Percentiles rank a stretch among this genome's conserved stretches.
Conservation (phyloP, 2,113 vertebrate genomes). For the Corythornis vintsioides region DNA sequence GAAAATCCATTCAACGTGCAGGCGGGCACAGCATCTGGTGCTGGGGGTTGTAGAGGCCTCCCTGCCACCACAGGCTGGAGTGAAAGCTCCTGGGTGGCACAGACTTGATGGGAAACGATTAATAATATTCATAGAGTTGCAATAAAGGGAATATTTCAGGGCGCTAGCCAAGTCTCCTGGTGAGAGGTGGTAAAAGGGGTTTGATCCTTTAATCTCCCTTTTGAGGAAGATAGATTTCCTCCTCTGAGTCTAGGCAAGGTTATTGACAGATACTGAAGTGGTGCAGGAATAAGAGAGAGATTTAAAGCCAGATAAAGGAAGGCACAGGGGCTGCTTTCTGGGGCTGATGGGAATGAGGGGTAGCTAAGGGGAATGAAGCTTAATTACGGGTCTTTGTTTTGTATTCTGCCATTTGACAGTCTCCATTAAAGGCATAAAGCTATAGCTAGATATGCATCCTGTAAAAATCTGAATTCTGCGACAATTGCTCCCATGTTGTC, state of each 20-base stretch:
- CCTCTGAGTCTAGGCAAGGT: background rate
- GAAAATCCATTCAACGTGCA: rapidly evolving
- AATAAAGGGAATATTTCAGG: background rate
- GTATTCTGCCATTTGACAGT: background rate
- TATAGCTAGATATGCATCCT: background rate
- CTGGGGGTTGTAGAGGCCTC: background rate
- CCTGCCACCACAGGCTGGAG: background rate
- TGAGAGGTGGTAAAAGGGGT: background rate
- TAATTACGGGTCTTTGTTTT: background rate
- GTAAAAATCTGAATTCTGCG: background rate
- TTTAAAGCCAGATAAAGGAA: background rate
- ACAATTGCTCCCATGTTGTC: background rate
- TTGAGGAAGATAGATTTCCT: background rate
- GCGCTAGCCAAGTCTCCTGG: background rate
- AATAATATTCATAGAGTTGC: background rate
- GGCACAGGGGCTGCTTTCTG: background rate
- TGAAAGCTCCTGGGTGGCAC: background rate
- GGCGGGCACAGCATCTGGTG: background rate
- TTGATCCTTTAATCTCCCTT: slow-evolving; percentile 23
- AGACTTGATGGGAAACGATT: background rate
- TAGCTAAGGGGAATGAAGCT: background rate
- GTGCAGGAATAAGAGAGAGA: background rate
- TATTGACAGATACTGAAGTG: background rate
- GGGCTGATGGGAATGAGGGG: background rate
- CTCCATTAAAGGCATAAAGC: background rate